Base-by-base conservation (phyloP, 2,113 vertebrate genomes). In the Petaurus breviceps region DNA sequence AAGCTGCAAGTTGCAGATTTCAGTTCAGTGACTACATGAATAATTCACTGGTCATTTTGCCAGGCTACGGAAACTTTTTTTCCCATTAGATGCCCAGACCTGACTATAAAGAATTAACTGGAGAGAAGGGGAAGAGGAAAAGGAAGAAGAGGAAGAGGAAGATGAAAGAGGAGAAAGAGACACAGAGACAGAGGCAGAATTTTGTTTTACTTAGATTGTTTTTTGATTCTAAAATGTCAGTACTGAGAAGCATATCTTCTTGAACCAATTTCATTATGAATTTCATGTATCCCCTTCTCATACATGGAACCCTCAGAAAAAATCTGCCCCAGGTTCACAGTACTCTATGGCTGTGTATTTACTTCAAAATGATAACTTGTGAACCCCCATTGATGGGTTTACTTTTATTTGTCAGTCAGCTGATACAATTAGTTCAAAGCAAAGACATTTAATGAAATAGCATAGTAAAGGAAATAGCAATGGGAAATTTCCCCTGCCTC, bases 31-130 rank as follows among this genome's bases (percentile, higher is more conserved):
- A 93, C 90, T 95, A 57, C 77, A 94, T 96, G 93, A 97, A 97
- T 97, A 97, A 96, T 97, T 96, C 92, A 97, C 92, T 47, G 52
- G 94, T 93, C 77, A 94, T 96, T 98, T 95, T 96, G 49, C 95
- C 55, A 96, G 89, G n/a, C 94, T 96, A 61, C 25, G 94, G 68
- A 46, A 95, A 92, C 91, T 92, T 96, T 97, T 49, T 95, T 89
- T 37, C 92, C 51, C 91, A 28, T 96, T n/a, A 89, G 57, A 93
- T 95, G 51, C 92, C 93, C 93, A 93, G 31, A 89, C 89, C 54
- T 95, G 91, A 28, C 47, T 96, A 37, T 95, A 93, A 95, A 97
- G 94, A 95, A 92, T 51, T 96, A 95, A 92, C 92, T 90, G 92
- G 54, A 25, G 94, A 96, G 90, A 97, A 97, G 94, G 28, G 0